Evolutionary conservation across 2,888 invertebrate genomes (phyloP), one percentile per base, ranked within the genome.

Genomic region (Hirtodrosophila duncani): DNA sequence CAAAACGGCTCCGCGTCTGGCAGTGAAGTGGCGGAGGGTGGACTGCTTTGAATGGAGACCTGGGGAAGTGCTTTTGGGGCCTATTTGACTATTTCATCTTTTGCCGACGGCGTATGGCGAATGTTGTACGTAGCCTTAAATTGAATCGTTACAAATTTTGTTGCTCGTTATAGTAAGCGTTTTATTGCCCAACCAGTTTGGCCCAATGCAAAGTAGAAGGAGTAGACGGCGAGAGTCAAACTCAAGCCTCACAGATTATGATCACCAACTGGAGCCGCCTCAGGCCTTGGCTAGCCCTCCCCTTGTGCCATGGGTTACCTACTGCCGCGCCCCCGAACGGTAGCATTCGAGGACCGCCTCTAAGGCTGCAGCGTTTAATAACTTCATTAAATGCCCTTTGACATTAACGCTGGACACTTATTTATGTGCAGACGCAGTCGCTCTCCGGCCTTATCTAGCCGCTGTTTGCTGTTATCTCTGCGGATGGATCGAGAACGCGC

Each of bases 141-240:
- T 82, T 82, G 81, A 82, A 82, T 82, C 81, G 81, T 82, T 82
- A 82, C 81, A 82, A 82, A 82, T 82, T 82, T 82, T 82, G 82
- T 82, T 82, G 71, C 83, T 82, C 83, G 83, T 82, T 82, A 82
- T 83, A 81, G 83, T 79, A 74, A 81, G 81, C 82, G 83, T 77
- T 77, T 77, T 77, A 77, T 77, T 77, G 80, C 77, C 52, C 69
- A 71, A 71, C 71, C 71, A 71, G 79, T 79, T 79, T 71, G 50
- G 58, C 51, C 58, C 64, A 51, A 68, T 72, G 78, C 78, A 68
- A 70, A 61, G 41, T 33, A 59, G 50, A 26, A 27, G 46, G 24
- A 50, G 37, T 18, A 59, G 45, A 49, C 46, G 39, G n/a, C 37
- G 38, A 29, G 34, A n/a, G 11, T n/a, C 18, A 14, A 11, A 14